phyloP scores from a whole-genome alignment of 2,888 invertebrate species.

The Drosophila parthenogenetica region DNA sequence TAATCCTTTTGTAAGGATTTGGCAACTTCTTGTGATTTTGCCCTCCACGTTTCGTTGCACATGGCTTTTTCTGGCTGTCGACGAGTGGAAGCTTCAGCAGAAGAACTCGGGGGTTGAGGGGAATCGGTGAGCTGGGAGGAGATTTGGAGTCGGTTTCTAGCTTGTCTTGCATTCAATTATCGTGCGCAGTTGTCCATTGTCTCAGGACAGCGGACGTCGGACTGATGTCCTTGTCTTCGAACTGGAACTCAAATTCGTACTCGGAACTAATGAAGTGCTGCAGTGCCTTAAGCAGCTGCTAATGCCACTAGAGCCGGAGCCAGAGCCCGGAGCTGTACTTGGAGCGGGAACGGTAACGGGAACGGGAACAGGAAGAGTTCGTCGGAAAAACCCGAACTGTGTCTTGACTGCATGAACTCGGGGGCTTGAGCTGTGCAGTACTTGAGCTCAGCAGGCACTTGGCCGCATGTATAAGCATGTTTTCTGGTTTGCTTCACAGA shows the following conservation, averaged over 20 bases:
- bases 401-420: constrained; percentile 9
- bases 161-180: constrained; percentile 75
- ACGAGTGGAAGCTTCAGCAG: constrained; percentile 10
- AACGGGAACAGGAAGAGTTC: background rate
- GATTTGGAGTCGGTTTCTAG: constrained; percentile 22
- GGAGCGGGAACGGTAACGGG: constrained; percentile 1
- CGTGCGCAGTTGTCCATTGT: constrained; percentile 78
- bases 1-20: constrained; percentile 80
- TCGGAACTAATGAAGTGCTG: constrained; percentile 81
- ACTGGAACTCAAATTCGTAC: constrained; percentile 53
- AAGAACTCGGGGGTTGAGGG: background rate
- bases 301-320: constrained; percentile 77
- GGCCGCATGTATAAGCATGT: constrained; percentile 81
- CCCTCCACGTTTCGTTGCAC: constrained; percentile 46
- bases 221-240: constrained; percentile 49
- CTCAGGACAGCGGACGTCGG: constrained; percentile 67
- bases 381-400: background rate
- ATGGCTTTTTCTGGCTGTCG: constrained; percentile 52
- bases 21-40: constrained; percentile 64
- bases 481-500: constrained; percentile 82
- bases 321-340: background rate
- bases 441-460: constrained; percentile 69
- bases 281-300: constrained; percentile 80
- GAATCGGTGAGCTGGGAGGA: background rate
- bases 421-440: constrained; percentile 33